phyloP scores from a whole-genome alignment of 2,797 vertebrate species.

The Eutrigla gurnardus region DNA sequence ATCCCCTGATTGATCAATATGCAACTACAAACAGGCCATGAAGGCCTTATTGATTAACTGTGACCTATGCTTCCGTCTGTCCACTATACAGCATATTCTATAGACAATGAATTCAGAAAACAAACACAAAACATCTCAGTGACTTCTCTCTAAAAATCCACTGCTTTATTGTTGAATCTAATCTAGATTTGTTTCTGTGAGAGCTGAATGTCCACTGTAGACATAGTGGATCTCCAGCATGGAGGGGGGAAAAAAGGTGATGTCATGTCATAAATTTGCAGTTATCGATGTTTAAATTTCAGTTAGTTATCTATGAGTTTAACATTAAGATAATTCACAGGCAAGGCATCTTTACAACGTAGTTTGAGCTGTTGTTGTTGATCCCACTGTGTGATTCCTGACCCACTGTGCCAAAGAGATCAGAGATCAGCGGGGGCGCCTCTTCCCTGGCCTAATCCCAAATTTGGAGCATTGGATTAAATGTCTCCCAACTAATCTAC shows the following conservation, averaged over 20 bases:
- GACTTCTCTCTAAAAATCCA: background rate
- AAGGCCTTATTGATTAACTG: too few relatives aligned
- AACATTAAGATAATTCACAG: background rate
- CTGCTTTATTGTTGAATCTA: background rate
- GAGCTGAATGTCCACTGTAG: background rate
- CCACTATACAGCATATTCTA: background rate
- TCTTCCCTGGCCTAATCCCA: constrained; percentile 33
- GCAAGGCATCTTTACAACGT: background rate
- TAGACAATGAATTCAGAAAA: background rate
- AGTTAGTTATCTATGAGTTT: too few relatives aligned
- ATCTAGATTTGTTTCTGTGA: background rate
- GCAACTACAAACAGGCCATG: background rate
- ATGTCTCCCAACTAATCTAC: constrained; percentile 25
- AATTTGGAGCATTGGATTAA: constrained; percentile 31
- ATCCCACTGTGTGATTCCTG: constrained; percentile 11
- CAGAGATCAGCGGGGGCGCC: constrained; percentile 35
- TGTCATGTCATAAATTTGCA: background rate
- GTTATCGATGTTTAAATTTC: background rate
- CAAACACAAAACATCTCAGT: background rate
- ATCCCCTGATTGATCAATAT: background rate
- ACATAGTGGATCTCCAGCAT: background rate
- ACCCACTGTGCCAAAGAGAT: constrained; percentile 12
- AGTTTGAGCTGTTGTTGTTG: constrained; percentile 7
- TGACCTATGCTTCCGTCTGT: background rate
- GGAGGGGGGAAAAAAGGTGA: background rate